A percentile compares a stretch with the other conserved stretches of the same genome.
Evolutionary conservation across 2,888 invertebrate species (phyloP).

Genomic region (Cacoxenus indagator): DNA sequence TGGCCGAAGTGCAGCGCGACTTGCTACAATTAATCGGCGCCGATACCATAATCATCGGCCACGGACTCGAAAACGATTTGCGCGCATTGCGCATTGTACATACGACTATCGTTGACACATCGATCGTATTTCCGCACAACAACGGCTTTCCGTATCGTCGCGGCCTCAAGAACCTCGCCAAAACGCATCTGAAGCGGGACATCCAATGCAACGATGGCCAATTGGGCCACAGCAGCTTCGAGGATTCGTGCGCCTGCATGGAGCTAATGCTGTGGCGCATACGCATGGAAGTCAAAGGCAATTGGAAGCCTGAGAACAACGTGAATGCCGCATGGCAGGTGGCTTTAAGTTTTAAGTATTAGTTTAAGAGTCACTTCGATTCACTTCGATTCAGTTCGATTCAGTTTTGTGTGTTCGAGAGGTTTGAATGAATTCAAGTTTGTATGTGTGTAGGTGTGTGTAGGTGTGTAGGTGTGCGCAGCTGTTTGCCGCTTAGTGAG

Average conservation of each 20-base stretch:
- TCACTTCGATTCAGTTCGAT: no score
- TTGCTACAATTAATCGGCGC: constrained; percentile 83
- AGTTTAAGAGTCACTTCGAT: no score
- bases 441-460: no score
- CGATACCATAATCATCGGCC: constrained; percentile 93
- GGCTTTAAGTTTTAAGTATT: no score
- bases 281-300: constrained; percentile 62
- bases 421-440: no score
- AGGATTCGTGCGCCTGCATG: constrained; percentile 92
- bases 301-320: neutral
- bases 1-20: constrained; percentile 87
- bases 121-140: constrained; percentile 88
- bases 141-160: constrained; percentile 86
- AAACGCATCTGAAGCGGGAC: constrained; percentile 80
- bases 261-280: constrained; percentile 88
- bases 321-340: no score
- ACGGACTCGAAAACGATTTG: constrained; percentile 95
- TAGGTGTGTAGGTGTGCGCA: no score
- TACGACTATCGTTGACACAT: constrained; percentile 88
- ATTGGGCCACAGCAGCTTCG: constrained; percentile 89
- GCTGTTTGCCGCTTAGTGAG: no score
- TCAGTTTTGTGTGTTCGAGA: no score
- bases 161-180: constrained; percentile 84
- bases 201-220: constrained; percentile 81
- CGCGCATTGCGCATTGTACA: constrained; percentile 88